phyloP scores from a whole-genome alignment of 2,797 vertebrate genomes.

The Rhynchotus rufescens region DNA sequence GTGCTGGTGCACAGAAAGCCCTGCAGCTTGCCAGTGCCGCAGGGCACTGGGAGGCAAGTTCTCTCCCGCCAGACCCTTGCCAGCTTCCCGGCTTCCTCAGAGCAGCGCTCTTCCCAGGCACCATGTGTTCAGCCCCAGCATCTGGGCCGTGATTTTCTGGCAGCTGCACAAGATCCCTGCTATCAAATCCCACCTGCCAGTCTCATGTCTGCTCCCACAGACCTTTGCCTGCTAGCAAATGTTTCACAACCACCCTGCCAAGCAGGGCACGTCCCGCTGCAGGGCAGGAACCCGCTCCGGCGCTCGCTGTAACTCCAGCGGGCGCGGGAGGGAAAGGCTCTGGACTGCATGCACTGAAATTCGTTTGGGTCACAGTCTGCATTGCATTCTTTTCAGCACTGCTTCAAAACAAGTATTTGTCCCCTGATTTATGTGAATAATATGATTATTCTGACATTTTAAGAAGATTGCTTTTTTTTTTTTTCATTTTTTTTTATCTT shows the following conservation, averaged over 20 bases:
- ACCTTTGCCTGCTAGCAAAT: conserved; percentile 62
- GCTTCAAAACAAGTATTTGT: conserved; percentile 1
- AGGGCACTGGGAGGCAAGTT: neutral
- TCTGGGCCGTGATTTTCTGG: conserved; percentile 60
- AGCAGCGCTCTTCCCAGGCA: conserved; percentile 43
- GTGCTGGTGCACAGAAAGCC: neutral
- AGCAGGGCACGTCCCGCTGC: conserved; percentile 20
- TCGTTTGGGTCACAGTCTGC: conserved; percentile 17
- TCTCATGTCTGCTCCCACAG: conserved; percentile 62
- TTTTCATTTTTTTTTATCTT: neutral
- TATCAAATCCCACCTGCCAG: conserved; percentile 66
- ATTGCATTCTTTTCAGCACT: conserved; percentile 12
- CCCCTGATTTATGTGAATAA: neutral
- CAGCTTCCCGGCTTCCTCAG: conserved; percentile 14
- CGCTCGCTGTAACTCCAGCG: conserved; percentile 11
- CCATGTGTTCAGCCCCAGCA: conserved; percentile 49
- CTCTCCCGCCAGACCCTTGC: conserved; percentile 19
- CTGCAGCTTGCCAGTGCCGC: neutral
- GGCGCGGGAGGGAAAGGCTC: neutral
- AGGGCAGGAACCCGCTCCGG: conserved; percentile 19
- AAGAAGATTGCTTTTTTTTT: neutral
- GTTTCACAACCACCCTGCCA: conserved; percentile 36
- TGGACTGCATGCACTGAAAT: neutral
- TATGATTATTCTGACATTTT: neutral
- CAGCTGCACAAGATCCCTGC: conserved; percentile 61